These are phyloP conservation scores for Dermolepida albohirtum DNA, from an alignment of 2,888 invertebrate genomes.

Conservation along the genomic window DNA sequence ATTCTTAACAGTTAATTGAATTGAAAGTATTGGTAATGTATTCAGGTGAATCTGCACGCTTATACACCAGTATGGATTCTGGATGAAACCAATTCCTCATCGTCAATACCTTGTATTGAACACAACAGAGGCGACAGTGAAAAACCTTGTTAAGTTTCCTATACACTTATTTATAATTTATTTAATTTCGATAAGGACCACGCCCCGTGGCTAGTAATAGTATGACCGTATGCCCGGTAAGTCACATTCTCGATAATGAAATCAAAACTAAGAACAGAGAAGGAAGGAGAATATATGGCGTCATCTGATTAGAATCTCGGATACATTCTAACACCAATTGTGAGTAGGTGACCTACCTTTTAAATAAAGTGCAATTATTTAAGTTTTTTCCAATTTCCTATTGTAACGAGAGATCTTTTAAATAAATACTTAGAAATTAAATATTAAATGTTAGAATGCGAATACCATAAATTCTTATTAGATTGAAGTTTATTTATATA, in stretches of 20 bases:
- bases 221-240: conserved; percentile 26
- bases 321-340: conserved; percentile 37
- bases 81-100: conserved; percentile 28
- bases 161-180: conserved; percentile 39
- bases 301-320: conserved; percentile 44
- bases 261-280: conserved; percentile 40
- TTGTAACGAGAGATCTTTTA: neutral
- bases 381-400: neutral
- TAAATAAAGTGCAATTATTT: conserved; percentile 18
- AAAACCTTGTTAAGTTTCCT: conserved; percentile 20
- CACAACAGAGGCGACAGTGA: conserved; percentile 26
- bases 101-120: conserved; percentile 3
- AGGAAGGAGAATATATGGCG: conserved; percentile 40
- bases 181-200: conserved; percentile 42
- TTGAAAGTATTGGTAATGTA: conserved; percentile 40
- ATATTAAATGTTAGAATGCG: no score
- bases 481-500: no score
- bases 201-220: conserved; percentile 34
- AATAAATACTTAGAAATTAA: no score
- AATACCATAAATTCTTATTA: no score
- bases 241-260: conserved; percentile 43
- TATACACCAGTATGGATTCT: conserved; percentile 16
- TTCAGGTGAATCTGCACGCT: conserved; percentile 22
- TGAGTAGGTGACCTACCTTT: conserved; percentile 28
- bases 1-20: conserved; percentile 43